phyloP scores from a whole-genome alignment of 2,888 invertebrate genomes.

The Saturnia japonica region DNA sequence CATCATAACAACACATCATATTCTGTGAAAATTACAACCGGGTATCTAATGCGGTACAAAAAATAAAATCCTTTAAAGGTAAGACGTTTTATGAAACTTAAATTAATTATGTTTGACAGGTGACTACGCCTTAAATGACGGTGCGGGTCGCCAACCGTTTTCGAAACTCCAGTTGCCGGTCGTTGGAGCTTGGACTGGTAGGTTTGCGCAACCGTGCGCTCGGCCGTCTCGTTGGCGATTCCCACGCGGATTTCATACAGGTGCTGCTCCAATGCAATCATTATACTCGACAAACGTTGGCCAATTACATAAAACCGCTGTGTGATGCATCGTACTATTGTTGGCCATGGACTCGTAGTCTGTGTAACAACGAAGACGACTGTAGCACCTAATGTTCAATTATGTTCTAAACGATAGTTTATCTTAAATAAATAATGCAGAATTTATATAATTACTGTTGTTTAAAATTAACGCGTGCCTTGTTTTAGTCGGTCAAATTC shows the following conservation, averaged over 20 bases:
- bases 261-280: conserved; percentile 64
- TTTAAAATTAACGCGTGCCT: not conserved
- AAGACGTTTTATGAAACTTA: not conserved
- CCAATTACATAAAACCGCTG: conserved; percentile 37
- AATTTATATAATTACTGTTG: not conserved
- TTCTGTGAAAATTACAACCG: not conserved
- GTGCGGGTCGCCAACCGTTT: conserved; percentile 51
- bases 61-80: not conserved
- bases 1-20: not conserved
- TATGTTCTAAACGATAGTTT: not conserved
- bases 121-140: conserved; percentile 26
- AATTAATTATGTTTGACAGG: conserved; percentile 1
- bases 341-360: conserved; percentile 18
- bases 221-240: conserved; percentile 60
- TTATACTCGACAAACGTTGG: conserved; percentile 54
- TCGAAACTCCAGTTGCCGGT: conserved; percentile 44
- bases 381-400: not conserved
- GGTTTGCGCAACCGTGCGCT: conserved; percentile 57
- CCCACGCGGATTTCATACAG: conserved; percentile 80
- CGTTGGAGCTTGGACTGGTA: conserved; percentile 29
- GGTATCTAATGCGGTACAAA: not conserved
- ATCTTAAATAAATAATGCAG: not conserved
- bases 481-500: not conserved
- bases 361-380: not conserved
- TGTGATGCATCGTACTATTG: conserved; percentile 19